These are phyloP conservation scores for Tetragonisca angustula DNA, from an alignment of 2,888 invertebrate species.

Conservation along the genomic window DNA sequence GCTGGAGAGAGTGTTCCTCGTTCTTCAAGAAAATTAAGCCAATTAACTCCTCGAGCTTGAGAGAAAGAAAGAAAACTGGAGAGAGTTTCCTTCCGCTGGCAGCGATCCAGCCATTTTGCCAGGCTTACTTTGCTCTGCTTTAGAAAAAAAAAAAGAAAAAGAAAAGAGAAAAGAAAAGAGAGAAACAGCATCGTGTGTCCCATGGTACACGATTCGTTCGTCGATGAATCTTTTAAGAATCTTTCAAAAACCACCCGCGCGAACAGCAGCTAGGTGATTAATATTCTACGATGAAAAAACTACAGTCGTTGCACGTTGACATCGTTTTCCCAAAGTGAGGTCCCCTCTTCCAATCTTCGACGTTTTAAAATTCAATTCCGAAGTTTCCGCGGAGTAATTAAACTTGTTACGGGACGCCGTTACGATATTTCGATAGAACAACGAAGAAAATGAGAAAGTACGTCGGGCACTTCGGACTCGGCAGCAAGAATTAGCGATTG, in stretches of 20 bases:
- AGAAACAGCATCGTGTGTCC: constrained; percentile 9
- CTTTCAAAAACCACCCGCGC: not conserved
- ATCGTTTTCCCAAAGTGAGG: not conserved
- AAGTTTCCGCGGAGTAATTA: too few species aligned
- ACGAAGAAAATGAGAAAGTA: too few species aligned
- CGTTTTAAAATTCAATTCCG: too few species aligned
- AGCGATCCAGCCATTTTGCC: constrained; percentile 27
- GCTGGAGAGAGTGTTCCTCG: constrained; percentile 11
- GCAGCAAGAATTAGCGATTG: too few species aligned
- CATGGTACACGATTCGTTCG: constrained; percentile 10
- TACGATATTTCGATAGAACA: too few species aligned
- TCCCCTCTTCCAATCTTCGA: too few species aligned
- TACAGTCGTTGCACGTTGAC: not conserved
- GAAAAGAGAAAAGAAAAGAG: not conserved
- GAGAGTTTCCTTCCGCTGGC: constrained; percentile 46
- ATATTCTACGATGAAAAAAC: not conserved
- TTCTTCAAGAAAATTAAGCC: constrained; percentile 52
- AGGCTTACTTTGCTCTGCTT: not conserved
- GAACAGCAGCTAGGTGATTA: constrained; percentile 3
- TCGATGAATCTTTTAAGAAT: constrained; percentile 38
- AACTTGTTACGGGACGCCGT: too few species aligned
- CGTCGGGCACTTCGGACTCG: too few species aligned
- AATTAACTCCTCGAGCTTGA: constrained; percentile 50
- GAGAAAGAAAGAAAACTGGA: not conserved
- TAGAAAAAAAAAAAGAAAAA: not conserved